These are phyloP conservation scores for Scophthalmus maximus DNA, from an alignment of 2,113 vertebrate genomes.

Conservation along the genomic window DNA sequence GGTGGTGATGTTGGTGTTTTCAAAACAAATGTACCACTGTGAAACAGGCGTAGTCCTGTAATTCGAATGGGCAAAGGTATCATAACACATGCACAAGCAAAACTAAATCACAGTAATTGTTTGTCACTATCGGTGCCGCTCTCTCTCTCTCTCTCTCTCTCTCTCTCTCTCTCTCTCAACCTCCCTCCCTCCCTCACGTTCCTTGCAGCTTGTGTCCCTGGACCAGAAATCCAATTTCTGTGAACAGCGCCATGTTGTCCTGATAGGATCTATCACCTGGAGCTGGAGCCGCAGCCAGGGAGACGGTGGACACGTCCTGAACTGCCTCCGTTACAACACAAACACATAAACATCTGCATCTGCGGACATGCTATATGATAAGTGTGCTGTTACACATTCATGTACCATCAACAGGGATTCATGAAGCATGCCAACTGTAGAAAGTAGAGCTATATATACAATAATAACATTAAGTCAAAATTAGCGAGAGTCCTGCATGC, in stretches of 20 bases:
- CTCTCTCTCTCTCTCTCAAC: constrained; percentile 2
- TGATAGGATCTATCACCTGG: constrained; percentile 79
- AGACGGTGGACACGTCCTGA: constrained; percentile 48
- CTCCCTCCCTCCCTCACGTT: constrained; percentile 15
- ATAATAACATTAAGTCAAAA: too few species aligned
- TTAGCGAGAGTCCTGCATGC: too few species aligned
- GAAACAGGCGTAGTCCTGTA: constrained; percentile 14
- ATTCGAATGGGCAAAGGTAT: constrained; percentile 3
- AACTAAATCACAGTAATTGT: constrained; percentile 47
- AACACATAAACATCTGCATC: neutral
- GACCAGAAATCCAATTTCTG: constrained; percentile 77
- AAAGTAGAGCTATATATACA: too few species aligned
- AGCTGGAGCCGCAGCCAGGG: constrained; percentile 58
- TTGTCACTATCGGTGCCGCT: constrained; percentile 34
- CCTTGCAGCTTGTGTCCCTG: constrained; percentile 39
- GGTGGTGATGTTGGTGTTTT: constrained; percentile 4
- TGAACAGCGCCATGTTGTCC: constrained; percentile 71
- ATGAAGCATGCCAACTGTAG: neutral
- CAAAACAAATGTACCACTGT: constrained; percentile 5
- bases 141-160: constrained; percentile 2
- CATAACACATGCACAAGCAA: constrained; percentile 12
- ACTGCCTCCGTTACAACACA: constrained; percentile 37
- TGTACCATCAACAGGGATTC: neutral
- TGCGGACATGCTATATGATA: too few species aligned
- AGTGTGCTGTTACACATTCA: too few species aligned